Conservation (phyloP, 1,140 invertebrate genomes). For the Gryllus bimaculatus region DNA sequence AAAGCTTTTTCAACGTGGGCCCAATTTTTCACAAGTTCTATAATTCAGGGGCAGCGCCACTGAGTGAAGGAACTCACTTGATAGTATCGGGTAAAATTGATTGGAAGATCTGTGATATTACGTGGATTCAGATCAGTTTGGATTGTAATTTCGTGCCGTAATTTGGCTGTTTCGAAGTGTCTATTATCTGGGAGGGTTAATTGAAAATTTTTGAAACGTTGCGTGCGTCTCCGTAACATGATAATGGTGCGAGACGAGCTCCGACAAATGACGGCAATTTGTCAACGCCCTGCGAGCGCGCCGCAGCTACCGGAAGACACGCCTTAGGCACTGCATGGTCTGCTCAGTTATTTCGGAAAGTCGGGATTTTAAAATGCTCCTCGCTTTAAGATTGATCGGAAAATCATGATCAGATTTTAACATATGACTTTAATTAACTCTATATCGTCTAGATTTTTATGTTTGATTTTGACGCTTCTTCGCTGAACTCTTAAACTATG, state of each 20-base stretch:
- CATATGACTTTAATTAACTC: too few relatives aligned
- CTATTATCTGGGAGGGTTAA: background rate
- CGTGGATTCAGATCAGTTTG: background rate
- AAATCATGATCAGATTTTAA: too few relatives aligned
- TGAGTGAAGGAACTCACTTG: background rate
- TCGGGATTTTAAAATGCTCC: too few relatives aligned
- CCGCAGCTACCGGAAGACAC: background rate
- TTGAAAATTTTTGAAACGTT: background rate
- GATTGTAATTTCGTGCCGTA: background rate
- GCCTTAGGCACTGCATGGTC: too few relatives aligned
- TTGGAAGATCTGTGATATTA: background rate
- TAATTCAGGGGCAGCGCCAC: background rate
- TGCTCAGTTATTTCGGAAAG: too few relatives aligned
- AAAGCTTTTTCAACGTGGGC: background rate
- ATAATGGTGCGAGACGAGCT: background rate
- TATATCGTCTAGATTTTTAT: too few relatives aligned
- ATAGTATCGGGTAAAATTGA: background rate
- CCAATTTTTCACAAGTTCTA: background rate
- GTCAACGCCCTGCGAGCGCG: background rate
- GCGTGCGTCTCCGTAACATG: background rate
- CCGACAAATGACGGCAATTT: background rate
- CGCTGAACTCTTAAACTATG: too few relatives aligned
- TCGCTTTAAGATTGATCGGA: too few relatives aligned
- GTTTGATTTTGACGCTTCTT: too few relatives aligned
- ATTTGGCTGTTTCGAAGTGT: background rate